phyloP scores from a whole-genome alignment of 2,797 vertebrate genomes.

The Oceanodroma leucorhoa region DNA sequence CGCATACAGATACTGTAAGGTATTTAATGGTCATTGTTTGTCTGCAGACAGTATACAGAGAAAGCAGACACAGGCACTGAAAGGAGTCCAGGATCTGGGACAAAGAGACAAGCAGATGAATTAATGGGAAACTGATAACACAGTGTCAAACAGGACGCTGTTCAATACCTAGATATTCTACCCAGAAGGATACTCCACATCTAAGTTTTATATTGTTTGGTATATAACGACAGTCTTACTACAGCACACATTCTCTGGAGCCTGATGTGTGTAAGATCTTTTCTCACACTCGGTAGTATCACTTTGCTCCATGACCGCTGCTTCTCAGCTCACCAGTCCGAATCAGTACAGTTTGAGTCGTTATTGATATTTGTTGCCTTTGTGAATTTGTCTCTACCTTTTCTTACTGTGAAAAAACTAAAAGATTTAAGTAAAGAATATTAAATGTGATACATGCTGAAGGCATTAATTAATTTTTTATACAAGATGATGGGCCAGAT shows the following conservation, averaged over 20 bases:
- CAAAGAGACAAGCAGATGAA: constrained; percentile 20
- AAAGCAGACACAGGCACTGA: neutral
- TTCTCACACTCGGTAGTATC: neutral
- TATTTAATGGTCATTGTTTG: neutral
- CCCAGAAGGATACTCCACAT: neutral
- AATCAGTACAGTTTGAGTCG: neutral
- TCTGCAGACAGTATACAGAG: neutral
- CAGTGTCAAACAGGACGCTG: neutral
- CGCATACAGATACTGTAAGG: neutral
- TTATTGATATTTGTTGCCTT: neutral
- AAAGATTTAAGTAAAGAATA: neutral
- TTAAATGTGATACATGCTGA: neutral
- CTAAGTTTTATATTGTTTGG: neutral
- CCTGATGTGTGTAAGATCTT: neutral
- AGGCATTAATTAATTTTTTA: neutral
- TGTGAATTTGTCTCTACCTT: neutral
- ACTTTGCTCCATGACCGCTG: neutral
- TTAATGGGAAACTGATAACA: neutral
- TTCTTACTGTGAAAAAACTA: fast-evolving
- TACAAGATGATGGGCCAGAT: neutral
- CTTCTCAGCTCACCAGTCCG: neutral
- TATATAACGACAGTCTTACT: neutral
- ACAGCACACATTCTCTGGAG: neutral
- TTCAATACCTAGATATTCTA: neutral
- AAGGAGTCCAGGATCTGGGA: neutral